phyloP scores from a whole-genome alignment of 2,113 vertebrate species.

The Bungarus multicinctus region DNA sequence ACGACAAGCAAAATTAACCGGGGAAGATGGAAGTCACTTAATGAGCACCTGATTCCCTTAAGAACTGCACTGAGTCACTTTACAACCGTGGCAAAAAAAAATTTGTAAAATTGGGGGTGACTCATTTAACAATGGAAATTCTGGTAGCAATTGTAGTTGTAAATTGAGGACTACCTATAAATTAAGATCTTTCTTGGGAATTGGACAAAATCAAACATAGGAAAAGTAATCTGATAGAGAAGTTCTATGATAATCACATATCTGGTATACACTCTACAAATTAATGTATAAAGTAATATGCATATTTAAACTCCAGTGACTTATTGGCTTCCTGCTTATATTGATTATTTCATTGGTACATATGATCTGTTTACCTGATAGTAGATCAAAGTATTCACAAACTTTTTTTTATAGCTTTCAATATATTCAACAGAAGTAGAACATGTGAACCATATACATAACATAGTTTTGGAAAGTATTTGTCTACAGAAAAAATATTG shows the following conservation, averaged over 20 bases:
- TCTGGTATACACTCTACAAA: not conserved
- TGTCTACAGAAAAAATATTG: not conserved
- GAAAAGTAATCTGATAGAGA: not conserved
- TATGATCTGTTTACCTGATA: not conserved
- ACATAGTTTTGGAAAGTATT: not conserved
- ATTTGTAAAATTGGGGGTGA: no score
- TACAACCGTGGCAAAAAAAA: no score
- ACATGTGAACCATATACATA: not conserved
- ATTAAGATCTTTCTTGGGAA: not conserved
- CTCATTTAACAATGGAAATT: no score
- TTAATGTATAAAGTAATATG: conserved; percentile 6
- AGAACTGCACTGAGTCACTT: no score
- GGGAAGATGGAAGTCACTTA: no score
- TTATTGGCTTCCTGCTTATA: not conserved
- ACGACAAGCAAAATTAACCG: no score
- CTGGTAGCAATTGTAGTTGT: no score
- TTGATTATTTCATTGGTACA: not conserved
- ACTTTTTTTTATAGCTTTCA: no score
- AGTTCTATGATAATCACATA: not conserved
- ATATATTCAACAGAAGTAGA: not conserved
- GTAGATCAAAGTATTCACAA: not conserved
- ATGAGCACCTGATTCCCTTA: no score
- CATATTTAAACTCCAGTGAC: conserved; percentile 20
- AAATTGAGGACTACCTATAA: not conserved
- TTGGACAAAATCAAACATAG: not conserved